A percentile compares a stretch with the other conserved stretches of the same genome.
These are phyloP conservation scores for Frankliniella intonsa DNA, from an alignment of 2,888 invertebrate species.

Conservation along the genomic window DNA sequence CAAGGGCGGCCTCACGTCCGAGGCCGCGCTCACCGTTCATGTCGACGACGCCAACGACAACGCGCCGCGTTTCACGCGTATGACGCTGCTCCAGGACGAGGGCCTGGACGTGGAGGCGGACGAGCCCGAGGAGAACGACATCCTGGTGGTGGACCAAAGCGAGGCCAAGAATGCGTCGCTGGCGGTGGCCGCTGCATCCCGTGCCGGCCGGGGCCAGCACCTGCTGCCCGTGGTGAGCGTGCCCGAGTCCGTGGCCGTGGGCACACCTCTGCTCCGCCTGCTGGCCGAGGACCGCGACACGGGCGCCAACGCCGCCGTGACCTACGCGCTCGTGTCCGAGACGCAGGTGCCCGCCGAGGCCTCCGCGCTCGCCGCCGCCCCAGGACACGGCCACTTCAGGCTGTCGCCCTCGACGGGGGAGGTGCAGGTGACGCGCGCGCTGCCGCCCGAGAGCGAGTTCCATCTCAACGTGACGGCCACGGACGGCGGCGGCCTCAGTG, in stretches of 20 bases:
- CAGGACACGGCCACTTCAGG: slow-evolving; percentile 62
- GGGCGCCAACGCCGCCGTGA: slow-evolving; percentile 64
- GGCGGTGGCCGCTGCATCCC: slow-evolving; percentile 3
- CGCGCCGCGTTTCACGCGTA: slow-evolving; percentile 63
- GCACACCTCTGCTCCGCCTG: slow-evolving; percentile 63
- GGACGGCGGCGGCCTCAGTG: slow-evolving; percentile 70
- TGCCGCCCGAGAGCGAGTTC: slow-evolving; percentile 72
- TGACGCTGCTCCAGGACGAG: slow-evolving; percentile 64
- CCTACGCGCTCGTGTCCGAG: slow-evolving; percentile 66
- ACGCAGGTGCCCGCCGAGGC: slow-evolving; percentile 55
- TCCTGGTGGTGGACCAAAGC: slow-evolving; percentile 23
- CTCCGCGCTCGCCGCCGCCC: not conserved
- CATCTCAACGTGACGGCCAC: slow-evolving; percentile 68
- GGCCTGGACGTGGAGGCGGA: slow-evolving; percentile 47
- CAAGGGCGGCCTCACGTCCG: slow-evolving; percentile 63
- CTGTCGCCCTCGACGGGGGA: slow-evolving; percentile 73
- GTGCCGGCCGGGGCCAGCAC: slow-evolving; percentile 35
- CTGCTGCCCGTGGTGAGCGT: slow-evolving; percentile 61
- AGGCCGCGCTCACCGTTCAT: slow-evolving; percentile 64
- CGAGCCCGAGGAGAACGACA: slow-evolving; percentile 30
- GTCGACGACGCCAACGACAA: slow-evolving; percentile 81
- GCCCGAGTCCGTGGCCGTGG: slow-evolving; percentile 67
- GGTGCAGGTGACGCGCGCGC: slow-evolving; percentile 62
- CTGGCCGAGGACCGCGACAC: slow-evolving; percentile 69
- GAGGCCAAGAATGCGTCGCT: not conserved